Conservation (phyloP, 1,140 invertebrate species). For the Drosophila ambigua region DNA sequence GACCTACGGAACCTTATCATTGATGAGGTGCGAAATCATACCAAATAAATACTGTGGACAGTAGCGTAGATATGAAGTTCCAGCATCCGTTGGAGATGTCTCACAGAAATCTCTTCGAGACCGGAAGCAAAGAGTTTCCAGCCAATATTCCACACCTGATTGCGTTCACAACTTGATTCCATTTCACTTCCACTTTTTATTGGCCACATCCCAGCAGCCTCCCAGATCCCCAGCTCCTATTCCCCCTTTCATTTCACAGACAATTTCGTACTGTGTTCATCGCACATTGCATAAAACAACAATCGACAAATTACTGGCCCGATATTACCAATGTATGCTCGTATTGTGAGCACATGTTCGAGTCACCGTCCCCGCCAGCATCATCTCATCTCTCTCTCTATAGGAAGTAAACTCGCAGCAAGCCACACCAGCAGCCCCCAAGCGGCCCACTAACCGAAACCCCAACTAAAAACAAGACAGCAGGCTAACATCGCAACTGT, state of each 20-base stretch:
- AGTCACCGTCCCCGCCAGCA: slow-evolving; percentile 40
- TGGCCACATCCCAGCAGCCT: too few species aligned
- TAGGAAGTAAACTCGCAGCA: slow-evolving; percentile 64
- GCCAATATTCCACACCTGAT: slow-evolving; percentile 15
- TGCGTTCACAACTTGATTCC: slow-evolving; percentile 13
- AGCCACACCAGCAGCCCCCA: slow-evolving; percentile 33
- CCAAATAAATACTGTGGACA: too few species aligned
- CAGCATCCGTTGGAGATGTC: too few species aligned
- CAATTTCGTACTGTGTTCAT: slow-evolving; percentile 24
- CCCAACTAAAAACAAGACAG: slow-evolving; percentile 55
- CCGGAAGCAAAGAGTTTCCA: too few species aligned
- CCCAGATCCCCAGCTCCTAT: background rate
- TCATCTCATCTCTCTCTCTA: slow-evolving; percentile 14
- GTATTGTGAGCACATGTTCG: slow-evolving; percentile 56
- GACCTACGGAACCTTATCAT: background rate
- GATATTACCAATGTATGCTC: slow-evolving; percentile 25
- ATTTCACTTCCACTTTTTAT: slow-evolving; percentile 11
- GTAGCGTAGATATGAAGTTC: too few species aligned
- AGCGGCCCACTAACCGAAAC: slow-evolving; percentile 77
- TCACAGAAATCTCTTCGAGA: too few species aligned
- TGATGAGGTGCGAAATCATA: too few species aligned
- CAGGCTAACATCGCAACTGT: too few species aligned
- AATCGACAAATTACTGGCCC: slow-evolving; percentile 59
- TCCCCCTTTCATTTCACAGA: slow-evolving; percentile 15
- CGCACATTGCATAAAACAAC: slow-evolving; percentile 64